Percentiles rank a stretch among this genome's conserved stretches.
Conservation (phyloP, 1,140 invertebrate genomes). For the Chelonus insularis region DNA sequence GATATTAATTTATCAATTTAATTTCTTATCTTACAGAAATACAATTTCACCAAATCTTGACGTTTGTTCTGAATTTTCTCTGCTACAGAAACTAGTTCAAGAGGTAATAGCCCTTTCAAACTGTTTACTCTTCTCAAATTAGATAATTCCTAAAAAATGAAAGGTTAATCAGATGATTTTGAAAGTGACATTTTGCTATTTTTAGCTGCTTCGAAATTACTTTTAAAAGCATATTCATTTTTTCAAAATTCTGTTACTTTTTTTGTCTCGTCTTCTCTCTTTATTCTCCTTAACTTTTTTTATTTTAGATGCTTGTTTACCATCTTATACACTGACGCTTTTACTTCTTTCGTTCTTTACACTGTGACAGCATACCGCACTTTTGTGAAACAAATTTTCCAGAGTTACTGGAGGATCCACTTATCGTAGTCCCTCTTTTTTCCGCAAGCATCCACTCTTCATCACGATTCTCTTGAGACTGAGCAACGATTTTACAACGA, state of each 20-base stretch:
- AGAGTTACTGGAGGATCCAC: constrained; percentile 27
- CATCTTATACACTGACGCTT: too few species aligned
- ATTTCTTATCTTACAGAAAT: too few species aligned
- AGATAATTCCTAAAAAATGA: neutral
- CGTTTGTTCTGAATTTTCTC: neutral
- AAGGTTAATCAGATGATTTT: neutral
- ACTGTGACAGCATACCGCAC: constrained; percentile 9
- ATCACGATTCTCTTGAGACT: constrained; percentile 27
- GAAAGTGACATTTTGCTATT: neutral
- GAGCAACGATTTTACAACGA: constrained; percentile 15
- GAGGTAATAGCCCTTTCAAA: too few species aligned
- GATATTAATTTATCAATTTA: too few species aligned
- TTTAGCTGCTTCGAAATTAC: neutral
- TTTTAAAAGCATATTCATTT: neutral
- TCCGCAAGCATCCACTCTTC: constrained; percentile 23
- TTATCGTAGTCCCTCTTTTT: constrained; percentile 20
- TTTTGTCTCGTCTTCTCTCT: too few species aligned
- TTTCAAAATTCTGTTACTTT: too few species aligned
- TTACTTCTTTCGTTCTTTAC: too few species aligned
- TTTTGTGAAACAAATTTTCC: constrained; percentile 26
- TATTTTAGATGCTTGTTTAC: too few species aligned
- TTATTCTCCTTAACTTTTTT: too few species aligned
- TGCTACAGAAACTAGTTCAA: too few species aligned
- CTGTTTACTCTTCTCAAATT: neutral
- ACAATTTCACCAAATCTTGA: neutral